phyloP scores from a whole-genome alignment of 2,888 invertebrate genomes.

The Cerastis leucographa region DNA sequence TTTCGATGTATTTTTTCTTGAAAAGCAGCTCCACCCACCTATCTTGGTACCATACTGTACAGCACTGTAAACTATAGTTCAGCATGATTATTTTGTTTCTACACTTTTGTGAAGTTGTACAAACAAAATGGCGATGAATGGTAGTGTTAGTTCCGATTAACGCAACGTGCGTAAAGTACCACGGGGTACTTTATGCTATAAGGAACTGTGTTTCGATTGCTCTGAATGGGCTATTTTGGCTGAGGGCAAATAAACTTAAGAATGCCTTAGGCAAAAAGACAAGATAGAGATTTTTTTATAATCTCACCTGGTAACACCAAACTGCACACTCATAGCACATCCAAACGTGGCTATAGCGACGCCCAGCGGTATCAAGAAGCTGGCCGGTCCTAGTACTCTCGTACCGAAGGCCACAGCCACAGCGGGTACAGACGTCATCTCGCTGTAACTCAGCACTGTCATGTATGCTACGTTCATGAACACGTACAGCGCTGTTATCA shows the following conservation, averaged over 20 bases:
- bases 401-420: constrained; percentile 95
- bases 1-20: not conserved
- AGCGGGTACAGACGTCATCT: constrained; percentile 94
- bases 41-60: not conserved
- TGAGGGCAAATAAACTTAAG: not conserved
- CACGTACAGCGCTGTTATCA: constrained; percentile 95
- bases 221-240: not conserved
- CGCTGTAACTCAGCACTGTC: constrained; percentile 93
- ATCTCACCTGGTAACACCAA: constrained; percentile 93
- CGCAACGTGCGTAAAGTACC: too few relatives aligned
- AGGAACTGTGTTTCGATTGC: not conserved
- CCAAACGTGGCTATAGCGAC: constrained; percentile 95
- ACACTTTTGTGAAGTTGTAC: not conserved
- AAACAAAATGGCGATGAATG: not conserved
- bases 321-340: constrained; percentile 94
- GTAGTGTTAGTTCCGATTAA: not conserved
- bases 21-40: not conserved
- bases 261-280: not conserved
- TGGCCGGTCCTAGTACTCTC: constrained; percentile 92
- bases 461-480: constrained; percentile 97
- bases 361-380: constrained; percentile 93
- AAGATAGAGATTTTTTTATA: not conserved
- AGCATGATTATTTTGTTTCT: not conserved
- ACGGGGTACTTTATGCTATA: not conserved
- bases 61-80: not conserved